These are phyloP conservation scores for Nycticebus coucang DNA, from an alignment of 2,113 vertebrate genomes.

Conservation along the genomic window DNA sequence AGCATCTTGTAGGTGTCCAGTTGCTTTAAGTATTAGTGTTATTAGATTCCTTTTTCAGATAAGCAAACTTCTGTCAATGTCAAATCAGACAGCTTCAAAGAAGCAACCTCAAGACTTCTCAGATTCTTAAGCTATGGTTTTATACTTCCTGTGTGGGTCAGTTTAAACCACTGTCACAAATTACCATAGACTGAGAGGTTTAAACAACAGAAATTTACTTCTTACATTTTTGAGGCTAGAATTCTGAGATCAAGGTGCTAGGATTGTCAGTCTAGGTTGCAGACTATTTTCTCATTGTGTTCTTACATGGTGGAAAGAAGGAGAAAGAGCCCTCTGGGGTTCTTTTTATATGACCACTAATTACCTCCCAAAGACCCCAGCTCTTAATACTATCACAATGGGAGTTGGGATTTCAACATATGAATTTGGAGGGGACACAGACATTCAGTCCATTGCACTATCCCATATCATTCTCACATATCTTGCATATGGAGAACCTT, in stretches of 20 bases:
- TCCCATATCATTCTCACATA: background rate
- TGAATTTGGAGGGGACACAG: background rate
- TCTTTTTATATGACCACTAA: background rate
- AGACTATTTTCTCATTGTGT: background rate
- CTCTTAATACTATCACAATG: background rate
- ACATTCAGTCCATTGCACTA: background rate
- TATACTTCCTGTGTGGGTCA: background rate
- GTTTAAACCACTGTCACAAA: background rate
- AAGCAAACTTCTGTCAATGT: background rate
- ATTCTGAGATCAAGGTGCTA: background rate
- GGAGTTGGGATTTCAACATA: background rate
- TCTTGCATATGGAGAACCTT: background rate
- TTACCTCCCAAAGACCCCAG: background rate
- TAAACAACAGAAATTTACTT: background rate
- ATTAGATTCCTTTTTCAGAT: background rate
- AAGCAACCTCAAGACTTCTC: background rate
- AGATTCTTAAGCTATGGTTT: background rate
- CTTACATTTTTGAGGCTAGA: background rate
- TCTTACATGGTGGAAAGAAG: background rate
- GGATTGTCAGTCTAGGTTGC: background rate
- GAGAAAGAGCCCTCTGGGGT: background rate
- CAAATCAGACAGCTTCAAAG: background rate
- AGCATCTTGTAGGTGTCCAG: background rate
- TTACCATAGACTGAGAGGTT: background rate
- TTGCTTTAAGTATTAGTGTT: background rate